phyloP scores from a whole-genome alignment of 2,113 vertebrate species.

The Nycticorax nycticorax region DNA sequence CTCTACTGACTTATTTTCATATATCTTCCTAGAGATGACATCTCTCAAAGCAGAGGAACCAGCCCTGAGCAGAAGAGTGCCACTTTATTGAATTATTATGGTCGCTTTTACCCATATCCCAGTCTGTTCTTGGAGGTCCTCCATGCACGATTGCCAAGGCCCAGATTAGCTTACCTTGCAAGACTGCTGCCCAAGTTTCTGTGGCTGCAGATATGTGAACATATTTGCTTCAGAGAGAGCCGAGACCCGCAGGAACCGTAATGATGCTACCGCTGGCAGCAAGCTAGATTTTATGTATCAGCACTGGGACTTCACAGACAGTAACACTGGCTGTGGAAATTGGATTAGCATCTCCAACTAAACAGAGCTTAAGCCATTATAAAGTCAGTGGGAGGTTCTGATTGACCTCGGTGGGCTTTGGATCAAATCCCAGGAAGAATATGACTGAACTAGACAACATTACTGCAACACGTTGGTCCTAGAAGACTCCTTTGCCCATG shows the following conservation, averaged over 20 bases:
- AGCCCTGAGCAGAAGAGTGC: background rate
- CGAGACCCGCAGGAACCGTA: background rate
- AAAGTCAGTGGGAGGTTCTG: constrained; percentile 29
- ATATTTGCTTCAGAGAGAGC: background rate
- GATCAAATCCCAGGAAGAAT: background rate
- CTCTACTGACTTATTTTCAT: background rate
- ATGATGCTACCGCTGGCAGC: background rate
- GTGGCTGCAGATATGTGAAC: background rate
- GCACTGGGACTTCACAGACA: background rate
- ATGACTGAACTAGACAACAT: background rate
- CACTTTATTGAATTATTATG: background rate
- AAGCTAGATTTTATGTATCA: background rate
- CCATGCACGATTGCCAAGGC: background rate
- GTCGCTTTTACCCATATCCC: background rate
- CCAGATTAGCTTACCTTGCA: background rate
- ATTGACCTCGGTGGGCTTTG: background rate
- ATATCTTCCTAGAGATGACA: background rate
- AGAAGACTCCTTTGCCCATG: background rate
- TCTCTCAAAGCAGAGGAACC: background rate
- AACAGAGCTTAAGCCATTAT: background rate
- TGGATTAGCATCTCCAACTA: background rate
- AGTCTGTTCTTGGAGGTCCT: background rate
- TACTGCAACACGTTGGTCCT: background rate
- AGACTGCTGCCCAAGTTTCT: background rate
- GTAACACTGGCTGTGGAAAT: background rate